Percentiles rank a stretch among this genome's conserved stretches.
Evolutionary conservation across 2,797 vertebrate genomes (phyloP).

Genomic region (Anas capensis): DNA sequence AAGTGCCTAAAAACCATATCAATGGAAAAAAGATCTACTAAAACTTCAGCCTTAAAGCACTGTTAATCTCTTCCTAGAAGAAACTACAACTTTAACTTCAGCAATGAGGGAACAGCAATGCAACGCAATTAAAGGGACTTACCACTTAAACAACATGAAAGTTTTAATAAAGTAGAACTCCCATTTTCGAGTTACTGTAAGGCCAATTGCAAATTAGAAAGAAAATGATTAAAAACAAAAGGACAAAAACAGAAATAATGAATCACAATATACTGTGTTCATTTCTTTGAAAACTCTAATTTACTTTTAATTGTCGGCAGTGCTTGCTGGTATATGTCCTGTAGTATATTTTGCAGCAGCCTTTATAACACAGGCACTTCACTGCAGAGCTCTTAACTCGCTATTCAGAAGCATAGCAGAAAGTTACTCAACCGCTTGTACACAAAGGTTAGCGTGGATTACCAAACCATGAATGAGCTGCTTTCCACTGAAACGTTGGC

Average conservation of each 20-base stretch:
- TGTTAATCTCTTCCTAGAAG: not conserved
- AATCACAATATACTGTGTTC: not conserved
- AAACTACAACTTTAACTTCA: not conserved
- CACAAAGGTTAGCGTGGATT: not conserved
- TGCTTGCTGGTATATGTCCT: not conserved
- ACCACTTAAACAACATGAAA: not conserved
- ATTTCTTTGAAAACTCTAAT: not conserved
- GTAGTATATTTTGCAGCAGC: not conserved
- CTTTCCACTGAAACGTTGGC: not conserved
- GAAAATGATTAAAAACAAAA: not conserved
- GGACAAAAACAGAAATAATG: not conserved
- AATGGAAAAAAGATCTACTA: not conserved
- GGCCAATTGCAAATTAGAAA: not conserved
- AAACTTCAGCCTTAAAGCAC: not conserved
- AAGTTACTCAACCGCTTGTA: not conserved
- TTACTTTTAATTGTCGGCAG: not conserved
- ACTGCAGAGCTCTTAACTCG: not conserved
- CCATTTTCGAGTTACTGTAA: not conserved
- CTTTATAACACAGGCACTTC: not conserved
- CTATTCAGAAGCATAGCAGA: not conserved
- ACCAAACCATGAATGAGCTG: constrained; percentile 4
- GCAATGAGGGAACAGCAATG: not conserved
- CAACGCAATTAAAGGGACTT: not conserved
- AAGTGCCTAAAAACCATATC: not conserved
- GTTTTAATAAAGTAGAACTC: not conserved